Evolutionary conservation across 2,797 vertebrate species (phyloP).

Genomic region (Protonibea diacanthus): DNA sequence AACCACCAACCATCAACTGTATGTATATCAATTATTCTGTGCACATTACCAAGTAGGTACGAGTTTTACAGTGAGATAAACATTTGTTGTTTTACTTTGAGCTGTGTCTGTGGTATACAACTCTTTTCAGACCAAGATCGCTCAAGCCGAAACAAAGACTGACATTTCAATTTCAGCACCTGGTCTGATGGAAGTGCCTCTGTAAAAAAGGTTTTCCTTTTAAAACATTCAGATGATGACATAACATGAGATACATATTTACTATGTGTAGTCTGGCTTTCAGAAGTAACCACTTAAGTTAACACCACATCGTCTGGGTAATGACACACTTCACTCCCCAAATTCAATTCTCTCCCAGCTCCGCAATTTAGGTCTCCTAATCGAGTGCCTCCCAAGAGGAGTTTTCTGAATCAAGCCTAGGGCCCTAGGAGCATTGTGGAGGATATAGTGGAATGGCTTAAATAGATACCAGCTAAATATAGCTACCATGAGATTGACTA

Average conservation of each 20-base stretch:
- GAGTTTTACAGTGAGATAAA: not conserved
- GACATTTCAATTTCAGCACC: slow-evolving; percentile 19
- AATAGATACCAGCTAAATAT: slow-evolving; percentile 86
- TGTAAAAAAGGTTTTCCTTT: slow-evolving; percentile 15
- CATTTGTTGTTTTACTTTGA: not conserved
- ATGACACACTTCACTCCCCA: slow-evolving; percentile 83
- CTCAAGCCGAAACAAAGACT: slow-evolving; percentile 12
- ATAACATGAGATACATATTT: slow-evolving; percentile 24
- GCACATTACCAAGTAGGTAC: not conserved
- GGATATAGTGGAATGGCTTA: slow-evolving; percentile 81
- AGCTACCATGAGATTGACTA: slow-evolving; percentile 75
- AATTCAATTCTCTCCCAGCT: slow-evolving; percentile 77
- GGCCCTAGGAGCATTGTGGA: slow-evolving; percentile 83
- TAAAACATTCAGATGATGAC: not conserved
- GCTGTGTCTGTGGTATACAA: not conserved
- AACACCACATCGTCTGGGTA: slow-evolving; percentile 48
- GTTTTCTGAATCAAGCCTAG: slow-evolving; percentile 78
- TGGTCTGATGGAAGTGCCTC: slow-evolving; percentile 1
- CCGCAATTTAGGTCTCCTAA: slow-evolving; percentile 87
- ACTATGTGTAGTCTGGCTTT: slow-evolving; percentile 27
- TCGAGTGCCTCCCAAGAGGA: slow-evolving; percentile 81
- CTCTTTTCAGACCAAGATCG: slow-evolving; percentile 1
- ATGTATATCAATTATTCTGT: not conserved
- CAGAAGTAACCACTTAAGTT: slow-evolving; percentile 46
- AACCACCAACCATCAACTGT: slow-evolving; percentile 1